Base-by-base conservation (phyloP, 2,888 invertebrate genomes). In the Drosophila lacicola region DNA sequence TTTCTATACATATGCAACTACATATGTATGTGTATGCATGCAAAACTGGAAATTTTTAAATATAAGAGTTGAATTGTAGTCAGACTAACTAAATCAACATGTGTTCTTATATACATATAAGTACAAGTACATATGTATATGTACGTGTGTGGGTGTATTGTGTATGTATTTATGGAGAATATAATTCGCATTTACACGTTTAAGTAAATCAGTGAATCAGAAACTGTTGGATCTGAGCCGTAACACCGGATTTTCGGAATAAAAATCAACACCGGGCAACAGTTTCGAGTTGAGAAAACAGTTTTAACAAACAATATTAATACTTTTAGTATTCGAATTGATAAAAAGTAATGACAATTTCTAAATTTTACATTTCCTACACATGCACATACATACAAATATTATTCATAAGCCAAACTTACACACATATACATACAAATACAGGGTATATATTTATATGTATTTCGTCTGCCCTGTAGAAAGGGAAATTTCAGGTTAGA, bases 171-270 rank as follows among this genome's bases (percentile, higher is more conserved):
- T 17, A 36, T 13, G 14, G 17, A 4, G 6, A 34, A 45, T 62
- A 41, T 17, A 68, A 45, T 8, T 41, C 17, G 9, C 55, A 45
- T 55, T 36, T 17, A 44, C 37, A 36, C 13, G 36, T 45, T 10
- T 14, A 39, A 19, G 13, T 25, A 11, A 69, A 14, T 45, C 50
- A 45, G 44, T 67, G 21, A 45, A 21, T 57, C 33, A 46, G 29
- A 58, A 46, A 46, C 21, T 39, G 4, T 21, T 37, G n/a, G 29
- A 37, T 19, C 19, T 57, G 9, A 60, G 19, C 10, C 9, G 45
- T 33, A 60, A 10, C 39, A 39, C 10, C 14, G 14, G 13, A 36
- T 46, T 33, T 17, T 29, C 41, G 17, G 17, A 13, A 17, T 4
- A 9, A 17, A 41, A 9, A 45, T 13, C 13, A 10, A 46, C 25